Percentiles rank a stretch among this genome's conserved stretches.
Conservation (phyloP, 2,113 vertebrate genomes). For the Dipodomys ordii region DNA sequence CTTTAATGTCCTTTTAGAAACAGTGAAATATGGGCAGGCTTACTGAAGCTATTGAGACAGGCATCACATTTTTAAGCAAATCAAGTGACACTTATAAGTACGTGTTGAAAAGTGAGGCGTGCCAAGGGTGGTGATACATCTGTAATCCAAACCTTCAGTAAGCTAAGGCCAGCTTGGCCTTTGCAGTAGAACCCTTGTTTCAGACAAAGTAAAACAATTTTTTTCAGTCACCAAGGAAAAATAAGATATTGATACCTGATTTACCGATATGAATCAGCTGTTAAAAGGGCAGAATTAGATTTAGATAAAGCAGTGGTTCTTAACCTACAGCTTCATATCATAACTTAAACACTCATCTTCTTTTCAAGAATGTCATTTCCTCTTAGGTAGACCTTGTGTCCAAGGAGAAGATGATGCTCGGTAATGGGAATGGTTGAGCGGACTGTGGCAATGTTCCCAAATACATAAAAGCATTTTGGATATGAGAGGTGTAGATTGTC, state of each 20-base stretch:
- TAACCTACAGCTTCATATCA: background rate
- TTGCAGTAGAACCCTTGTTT: background rate
- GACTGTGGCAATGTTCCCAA: background rate
- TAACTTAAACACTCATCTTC: background rate
- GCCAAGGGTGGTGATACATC: background rate
- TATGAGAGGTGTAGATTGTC: background rate
- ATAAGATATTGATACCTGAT: background rate
- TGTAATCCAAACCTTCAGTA: background rate
- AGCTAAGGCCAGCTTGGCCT: background rate
- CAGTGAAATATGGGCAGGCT: background rate
- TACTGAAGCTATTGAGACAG: background rate
- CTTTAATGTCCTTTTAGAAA: constrained; percentile 9
- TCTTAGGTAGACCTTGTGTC: background rate
- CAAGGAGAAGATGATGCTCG: background rate
- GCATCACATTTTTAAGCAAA: background rate
- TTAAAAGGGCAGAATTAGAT: constrained; percentile 8
- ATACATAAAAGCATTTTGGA: background rate
- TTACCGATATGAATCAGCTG: background rate
- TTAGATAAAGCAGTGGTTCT: background rate
- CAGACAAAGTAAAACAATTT: background rate
- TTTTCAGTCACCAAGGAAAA: background rate
- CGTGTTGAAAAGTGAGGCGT: background rate
- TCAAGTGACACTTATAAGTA: background rate
- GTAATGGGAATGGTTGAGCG: background rate
- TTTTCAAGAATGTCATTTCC: background rate